phyloP scores from a whole-genome alignment of 2,888 invertebrate genomes.

The Philopedon plagiatum region DNA sequence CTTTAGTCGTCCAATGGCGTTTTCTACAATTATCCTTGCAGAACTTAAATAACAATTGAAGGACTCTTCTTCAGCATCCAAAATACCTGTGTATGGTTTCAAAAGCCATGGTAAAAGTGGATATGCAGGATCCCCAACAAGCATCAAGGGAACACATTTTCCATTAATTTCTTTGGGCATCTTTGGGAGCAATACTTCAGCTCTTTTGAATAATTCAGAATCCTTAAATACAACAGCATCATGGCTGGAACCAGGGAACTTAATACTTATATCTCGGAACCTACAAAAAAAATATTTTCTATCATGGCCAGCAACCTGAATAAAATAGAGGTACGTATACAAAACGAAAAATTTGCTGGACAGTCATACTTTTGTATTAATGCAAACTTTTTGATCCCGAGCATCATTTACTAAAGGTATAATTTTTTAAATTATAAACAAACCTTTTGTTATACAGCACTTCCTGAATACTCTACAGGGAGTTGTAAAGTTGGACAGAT shows the following conservation, averaged over 20 bases:
- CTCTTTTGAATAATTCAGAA: slow-evolving; percentile 1
- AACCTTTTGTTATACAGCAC: too few relatives aligned
- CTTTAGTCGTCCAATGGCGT: slow-evolving; percentile 58
- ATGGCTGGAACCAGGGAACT: slow-evolving; percentile 18
- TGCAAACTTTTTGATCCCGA: too few relatives aligned
- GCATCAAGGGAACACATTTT: background rate
- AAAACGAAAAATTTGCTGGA: too few relatives aligned
- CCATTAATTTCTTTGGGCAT: background rate
- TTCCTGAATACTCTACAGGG: too few relatives aligned
- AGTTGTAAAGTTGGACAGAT: too few relatives aligned
- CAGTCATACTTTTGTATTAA: too few relatives aligned
- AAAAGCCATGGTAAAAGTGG: background rate
- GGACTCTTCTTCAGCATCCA: slow-evolving; percentile 2
- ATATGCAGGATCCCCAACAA: slow-evolving; percentile 11
- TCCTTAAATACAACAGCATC: slow-evolving; percentile 4
- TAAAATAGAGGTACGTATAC: too few relatives aligned
- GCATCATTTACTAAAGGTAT: too few relatives aligned
- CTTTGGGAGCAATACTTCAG: background rate
- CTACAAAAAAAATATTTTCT: background rate
- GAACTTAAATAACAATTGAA: slow-evolving; percentile 14
- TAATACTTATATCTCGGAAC: background rate
- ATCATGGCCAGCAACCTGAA: too few relatives aligned
- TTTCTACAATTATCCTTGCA: slow-evolving; percentile 54
- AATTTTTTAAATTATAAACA: too few relatives aligned
- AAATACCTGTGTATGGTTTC: background rate